These are phyloP conservation scores for Sprattus sprattus DNA, from an alignment of 2,113 vertebrate genomes.

Conservation along the genomic window DNA sequence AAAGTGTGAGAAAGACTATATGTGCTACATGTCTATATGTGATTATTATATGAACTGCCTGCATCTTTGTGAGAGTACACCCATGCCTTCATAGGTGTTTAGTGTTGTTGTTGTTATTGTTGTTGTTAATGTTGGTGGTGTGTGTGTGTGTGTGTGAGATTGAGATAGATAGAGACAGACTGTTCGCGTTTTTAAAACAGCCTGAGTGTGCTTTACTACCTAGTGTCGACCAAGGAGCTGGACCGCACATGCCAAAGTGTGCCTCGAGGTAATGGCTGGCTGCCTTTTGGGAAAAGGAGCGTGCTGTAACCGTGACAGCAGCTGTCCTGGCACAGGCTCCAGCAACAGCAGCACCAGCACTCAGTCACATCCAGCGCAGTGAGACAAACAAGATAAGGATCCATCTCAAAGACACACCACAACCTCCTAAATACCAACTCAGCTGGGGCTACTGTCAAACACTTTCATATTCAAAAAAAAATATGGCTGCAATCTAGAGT, in stretches of 20 bases:
- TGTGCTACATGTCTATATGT: too few species aligned
- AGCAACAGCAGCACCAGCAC: background rate
- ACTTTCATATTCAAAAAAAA: background rate
- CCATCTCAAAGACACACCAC: background rate
- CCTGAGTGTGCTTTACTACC: background rate
- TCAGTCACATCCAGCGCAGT: background rate
- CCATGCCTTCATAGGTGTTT: background rate
- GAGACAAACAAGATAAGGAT: background rate
- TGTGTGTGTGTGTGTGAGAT: background rate
- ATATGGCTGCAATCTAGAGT: too few species aligned
- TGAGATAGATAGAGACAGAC: background rate
- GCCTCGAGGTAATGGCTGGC: background rate
- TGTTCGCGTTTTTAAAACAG: background rate
- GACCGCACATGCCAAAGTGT: background rate
- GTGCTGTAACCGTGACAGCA: conserved; percentile 5
- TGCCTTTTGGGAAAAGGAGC: background rate
- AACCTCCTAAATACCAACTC: background rate
- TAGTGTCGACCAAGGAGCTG: background rate
- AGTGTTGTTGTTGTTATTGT: background rate
- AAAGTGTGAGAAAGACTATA: background rate
- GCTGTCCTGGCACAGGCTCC: background rate
- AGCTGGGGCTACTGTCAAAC: background rate
- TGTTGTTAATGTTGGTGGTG: background rate
- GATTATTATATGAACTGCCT: too few species aligned
- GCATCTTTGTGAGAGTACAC: background rate